A percentile compares a stretch with the other conserved stretches of the same genome.
Evolutionary conservation across 2,888 invertebrate species (phyloP).

Genomic region (Noctua janthina): DNA sequence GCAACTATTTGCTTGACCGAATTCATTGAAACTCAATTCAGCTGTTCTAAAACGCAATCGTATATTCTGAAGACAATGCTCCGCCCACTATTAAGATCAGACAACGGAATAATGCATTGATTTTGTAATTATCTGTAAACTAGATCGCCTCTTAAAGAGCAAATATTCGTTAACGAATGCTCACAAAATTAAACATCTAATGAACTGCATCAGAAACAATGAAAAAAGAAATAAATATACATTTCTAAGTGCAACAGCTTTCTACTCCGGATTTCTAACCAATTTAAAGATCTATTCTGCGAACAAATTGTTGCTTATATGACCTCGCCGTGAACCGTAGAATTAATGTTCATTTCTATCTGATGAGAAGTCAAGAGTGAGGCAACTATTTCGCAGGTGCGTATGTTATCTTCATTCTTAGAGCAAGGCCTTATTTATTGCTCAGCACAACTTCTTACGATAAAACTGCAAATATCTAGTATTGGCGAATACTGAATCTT

Average conservation of each 20-base stretch:
- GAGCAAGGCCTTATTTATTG: slow-evolving; percentile 15
- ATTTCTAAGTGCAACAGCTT: slow-evolving; percentile 53
- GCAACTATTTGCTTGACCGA: slow-evolving; percentile 79
- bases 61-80: slow-evolving; percentile 67
- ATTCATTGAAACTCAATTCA: slow-evolving; percentile 76
- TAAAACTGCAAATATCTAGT: slow-evolving; percentile 12
- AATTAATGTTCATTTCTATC: slow-evolving; percentile 51
- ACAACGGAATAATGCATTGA: slow-evolving; percentile 45
- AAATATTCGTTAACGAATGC: slow-evolving; percentile 23
- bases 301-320: slow-evolving; percentile 55
- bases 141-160: slow-evolving; percentile 27
- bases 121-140: slow-evolving; percentile 48
- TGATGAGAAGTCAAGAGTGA: slow-evolving; percentile 43
- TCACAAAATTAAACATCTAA: slow-evolving; percentile 19
- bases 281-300: slow-evolving; percentile 54
- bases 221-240: slow-evolving; percentile 39
- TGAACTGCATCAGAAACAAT: slow-evolving; percentile 48
- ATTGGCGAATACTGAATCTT: slow-evolving; percentile 14
- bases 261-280: slow-evolving; percentile 60
- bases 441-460: not conserved
- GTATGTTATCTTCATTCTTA: slow-evolving; percentile 29
- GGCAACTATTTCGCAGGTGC: slow-evolving; percentile 21
- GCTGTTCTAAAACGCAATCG: slow-evolving; percentile 70
- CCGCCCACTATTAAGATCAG: slow-evolving; percentile 52
- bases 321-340: slow-evolving; percentile 58